Conservation (phyloP, 2,888 invertebrate genomes). For the Rhorus exstirpatorius region DNA sequence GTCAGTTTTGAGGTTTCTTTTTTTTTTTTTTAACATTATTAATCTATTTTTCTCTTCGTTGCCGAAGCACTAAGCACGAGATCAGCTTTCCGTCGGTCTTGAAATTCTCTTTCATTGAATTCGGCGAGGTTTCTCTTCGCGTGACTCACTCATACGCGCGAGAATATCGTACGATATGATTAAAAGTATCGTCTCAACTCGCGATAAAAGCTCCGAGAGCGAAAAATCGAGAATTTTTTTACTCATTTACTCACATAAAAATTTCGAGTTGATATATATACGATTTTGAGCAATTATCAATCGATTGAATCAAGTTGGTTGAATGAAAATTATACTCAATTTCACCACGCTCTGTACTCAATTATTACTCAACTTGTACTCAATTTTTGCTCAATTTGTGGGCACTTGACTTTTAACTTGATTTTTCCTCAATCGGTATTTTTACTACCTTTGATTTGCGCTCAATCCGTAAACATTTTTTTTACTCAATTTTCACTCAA, state of each 20-base stretch:
- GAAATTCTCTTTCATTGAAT: slow-evolving; percentile 25
- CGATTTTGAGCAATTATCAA: too few species aligned
- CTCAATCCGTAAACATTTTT: too few species aligned
- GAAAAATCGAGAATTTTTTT: background rate
- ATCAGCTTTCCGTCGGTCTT: slow-evolving; percentile 20
- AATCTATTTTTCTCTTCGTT: slow-evolving; percentile 4
- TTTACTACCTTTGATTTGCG: too few species aligned
- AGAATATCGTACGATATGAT: background rate
- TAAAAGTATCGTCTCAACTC: background rate
- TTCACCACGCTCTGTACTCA: too few species aligned
- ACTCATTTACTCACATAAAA: background rate
- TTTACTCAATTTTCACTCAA: background rate
- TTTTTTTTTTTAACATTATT: background rate
- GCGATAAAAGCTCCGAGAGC: too few species aligned
- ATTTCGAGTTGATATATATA: too few species aligned
- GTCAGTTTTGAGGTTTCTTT: slow-evolving; percentile 36
- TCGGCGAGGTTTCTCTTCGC: slow-evolving; percentile 33
- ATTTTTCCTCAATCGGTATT: background rate
- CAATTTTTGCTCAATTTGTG: too few species aligned
- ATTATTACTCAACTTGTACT: background rate
- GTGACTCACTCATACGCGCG: slow-evolving; percentile 19
- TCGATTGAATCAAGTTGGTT: too few species aligned
- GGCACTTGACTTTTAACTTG: too few species aligned
- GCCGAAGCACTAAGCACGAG: slow-evolving; percentile 13
- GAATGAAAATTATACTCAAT: too few species aligned